Evolutionary conservation across 92 coral and sea anemone genomes (phyloP), one percentile per base, ranked within the genome.

Genomic region (Palythoa heliodiscus): DNA sequence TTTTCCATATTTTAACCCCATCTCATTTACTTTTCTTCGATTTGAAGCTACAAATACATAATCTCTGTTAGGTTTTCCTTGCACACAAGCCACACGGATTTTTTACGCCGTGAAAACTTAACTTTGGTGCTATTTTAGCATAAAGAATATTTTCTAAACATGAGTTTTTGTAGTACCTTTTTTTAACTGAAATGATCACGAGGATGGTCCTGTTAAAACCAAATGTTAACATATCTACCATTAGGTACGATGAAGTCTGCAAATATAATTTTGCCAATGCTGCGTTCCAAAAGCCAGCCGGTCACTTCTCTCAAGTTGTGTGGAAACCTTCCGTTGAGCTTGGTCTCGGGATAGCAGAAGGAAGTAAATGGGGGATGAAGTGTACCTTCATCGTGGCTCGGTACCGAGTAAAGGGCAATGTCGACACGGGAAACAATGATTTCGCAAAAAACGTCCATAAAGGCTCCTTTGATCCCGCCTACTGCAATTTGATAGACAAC

Each of bases 241-340:
- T 0, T 80, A 96, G 98, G 98, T 96, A 96, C 71, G 98, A 92
- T 48, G 98, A 96, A 70, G 98, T 96, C 5, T 96, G 98, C 79
- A 95, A 89, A 35, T 95, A 96, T 86, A 92, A 96, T 77, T 94
- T 96, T 88, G 91, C 61, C 25, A 87, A 94, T 73, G 89, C 90
- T 40, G 91, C 98, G 7, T 92, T 90, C 74, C 95, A 93, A 53
- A 93, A 92, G 69, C 95, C 91, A 7, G 91, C 98, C 6, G 98
- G 98, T 13, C 98, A 96, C 75, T 96, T 96, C 86, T 92, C 95
- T 12, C 98, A 96, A 77, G 84, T 96, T 35, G 93, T 96, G 35
- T 96, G 98, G 98, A 96, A 96, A 76, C 89, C 95, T 1, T 91
- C 95, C 11, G 78, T 77, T 5, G 95, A 92, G 50, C 69, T 94